Evolutionary conservation across 2,888 invertebrate species (phyloP).

Genomic region (Stomorhina lunata): DNA sequence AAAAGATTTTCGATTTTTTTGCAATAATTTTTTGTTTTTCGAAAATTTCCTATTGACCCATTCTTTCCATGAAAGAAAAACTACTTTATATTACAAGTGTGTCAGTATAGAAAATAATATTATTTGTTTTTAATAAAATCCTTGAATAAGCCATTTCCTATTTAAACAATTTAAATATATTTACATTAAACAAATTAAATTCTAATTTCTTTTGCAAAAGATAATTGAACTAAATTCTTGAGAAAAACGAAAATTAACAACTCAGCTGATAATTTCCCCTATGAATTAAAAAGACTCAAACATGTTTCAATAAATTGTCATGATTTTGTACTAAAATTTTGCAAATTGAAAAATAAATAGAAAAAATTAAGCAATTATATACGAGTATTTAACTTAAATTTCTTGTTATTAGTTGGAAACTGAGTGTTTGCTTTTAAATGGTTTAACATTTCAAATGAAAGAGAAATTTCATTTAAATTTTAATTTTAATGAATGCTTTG

Average conservation of each 20-base stretch:
- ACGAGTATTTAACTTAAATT: neutral
- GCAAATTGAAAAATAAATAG: neutral
- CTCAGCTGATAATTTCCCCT: neutral
- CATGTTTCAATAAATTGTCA: neutral
- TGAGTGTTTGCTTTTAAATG: too few species aligned
- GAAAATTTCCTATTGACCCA: neutral
- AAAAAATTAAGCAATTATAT: neutral
- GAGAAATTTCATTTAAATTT: too few species aligned
- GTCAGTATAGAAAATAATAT: too few species aligned
- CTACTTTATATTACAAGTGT: neutral
- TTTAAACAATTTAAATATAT: neutral
- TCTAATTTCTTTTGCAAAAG: neutral
- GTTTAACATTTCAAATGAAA: neutral
- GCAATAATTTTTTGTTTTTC: neutral
- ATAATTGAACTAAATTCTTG: neutral
- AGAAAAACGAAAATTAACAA: slow-evolving; percentile 14
- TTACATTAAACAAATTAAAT: neutral
- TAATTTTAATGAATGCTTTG: too few species aligned
- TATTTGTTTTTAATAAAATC: slow-evolving; percentile 21
- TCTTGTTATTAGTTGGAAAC: too few species aligned
- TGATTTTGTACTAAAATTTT: too few species aligned
- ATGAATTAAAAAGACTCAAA: neutral
- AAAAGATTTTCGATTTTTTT: too few species aligned
- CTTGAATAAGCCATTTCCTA: slow-evolving; percentile 4
- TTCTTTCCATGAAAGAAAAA: neutral